Percentiles rank a stretch among this genome's conserved stretches.
These are phyloP conservation scores for Craniophora ligustri DNA, from an alignment of 2,888 invertebrate species.

Conservation along the genomic window DNA sequence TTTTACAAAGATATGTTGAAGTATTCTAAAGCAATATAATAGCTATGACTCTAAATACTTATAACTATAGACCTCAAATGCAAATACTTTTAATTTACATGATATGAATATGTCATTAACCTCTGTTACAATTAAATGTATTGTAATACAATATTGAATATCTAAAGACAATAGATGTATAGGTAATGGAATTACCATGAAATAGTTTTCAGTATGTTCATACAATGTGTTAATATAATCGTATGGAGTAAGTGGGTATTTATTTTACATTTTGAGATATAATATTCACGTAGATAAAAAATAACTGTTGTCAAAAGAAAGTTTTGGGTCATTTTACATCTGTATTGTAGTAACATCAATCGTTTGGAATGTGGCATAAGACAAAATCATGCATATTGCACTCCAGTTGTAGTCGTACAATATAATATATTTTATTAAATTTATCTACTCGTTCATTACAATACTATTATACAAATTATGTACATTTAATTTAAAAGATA, in stretches of 20 bases:
- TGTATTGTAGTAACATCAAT: conserved; percentile 57
- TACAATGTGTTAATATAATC: conserved; percentile 42
- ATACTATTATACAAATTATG: conserved; percentile 85
- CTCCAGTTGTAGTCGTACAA: conserved; percentile 74
- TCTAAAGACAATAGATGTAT: conserved; percentile 72
- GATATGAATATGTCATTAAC: conserved; percentile 88
- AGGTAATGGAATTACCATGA: conserved; percentile 55
- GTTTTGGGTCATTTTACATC: conserved; percentile 23
- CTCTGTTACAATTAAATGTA: conserved; percentile 81
- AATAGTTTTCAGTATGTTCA: conserved; percentile 43
- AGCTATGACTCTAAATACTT: conserved; percentile 88
- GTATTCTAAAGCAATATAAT: conserved; percentile 88
- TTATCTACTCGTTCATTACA: conserved; percentile 75
- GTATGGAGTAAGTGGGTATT: conserved; percentile 31
- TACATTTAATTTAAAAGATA: conserved; percentile 80
- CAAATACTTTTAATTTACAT: conserved; percentile 88
- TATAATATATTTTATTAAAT: conserved; percentile 69
- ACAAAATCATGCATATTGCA: conserved; percentile 86
- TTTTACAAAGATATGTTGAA: conserved; percentile 87
- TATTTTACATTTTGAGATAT: conserved; percentile 18
- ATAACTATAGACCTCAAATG: conserved; percentile 88
- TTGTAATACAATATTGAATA: conserved; percentile 72
- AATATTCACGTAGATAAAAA: conserved; percentile 23
- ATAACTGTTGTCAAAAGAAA: conserved; percentile 32
- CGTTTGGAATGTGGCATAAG: conserved; percentile 84